Evolutionary conservation across 1,140 invertebrate genomes (phyloP).

Genomic region (Rhagoletis zephyria): DNA sequence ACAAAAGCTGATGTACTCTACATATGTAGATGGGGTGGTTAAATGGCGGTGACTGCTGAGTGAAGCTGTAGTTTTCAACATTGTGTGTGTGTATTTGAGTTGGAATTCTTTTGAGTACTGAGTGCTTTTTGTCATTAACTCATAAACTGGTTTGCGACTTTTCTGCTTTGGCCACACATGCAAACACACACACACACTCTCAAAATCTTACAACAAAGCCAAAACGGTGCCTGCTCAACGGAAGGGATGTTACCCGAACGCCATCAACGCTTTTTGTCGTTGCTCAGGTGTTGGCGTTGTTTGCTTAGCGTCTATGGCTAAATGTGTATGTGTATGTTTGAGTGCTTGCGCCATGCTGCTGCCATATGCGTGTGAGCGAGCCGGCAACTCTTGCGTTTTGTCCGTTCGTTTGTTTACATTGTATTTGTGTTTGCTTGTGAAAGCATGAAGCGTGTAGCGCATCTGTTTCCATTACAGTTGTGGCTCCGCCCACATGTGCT

Average conservation of each 20-base stretch:
- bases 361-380: constrained; percentile 2
- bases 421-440: constrained; percentile 25
- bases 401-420: background rate
- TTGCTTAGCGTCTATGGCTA: background rate
- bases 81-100: background rate
- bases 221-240: background rate
- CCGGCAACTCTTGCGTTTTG: background rate
- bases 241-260: constrained; percentile 43
- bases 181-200: background rate
- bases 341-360: background rate
- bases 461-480: constrained; percentile 29
- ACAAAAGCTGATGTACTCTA: background rate
- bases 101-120: background rate
- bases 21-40: background rate
- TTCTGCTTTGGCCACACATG: background rate
- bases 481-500: constrained; percentile 40
- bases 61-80: no score
- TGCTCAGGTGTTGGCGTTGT: constrained; percentile 24
- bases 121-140: background rate
- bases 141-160: background rate
- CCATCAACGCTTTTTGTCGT: constrained; percentile 25
- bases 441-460: constrained; percentile 29
- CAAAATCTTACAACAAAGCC: background rate
- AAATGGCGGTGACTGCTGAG: no score
- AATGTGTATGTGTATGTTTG: background rate